Conservation (phyloP, 92 coral and sea anemone species). For the Actinostola sp. region DNA sequence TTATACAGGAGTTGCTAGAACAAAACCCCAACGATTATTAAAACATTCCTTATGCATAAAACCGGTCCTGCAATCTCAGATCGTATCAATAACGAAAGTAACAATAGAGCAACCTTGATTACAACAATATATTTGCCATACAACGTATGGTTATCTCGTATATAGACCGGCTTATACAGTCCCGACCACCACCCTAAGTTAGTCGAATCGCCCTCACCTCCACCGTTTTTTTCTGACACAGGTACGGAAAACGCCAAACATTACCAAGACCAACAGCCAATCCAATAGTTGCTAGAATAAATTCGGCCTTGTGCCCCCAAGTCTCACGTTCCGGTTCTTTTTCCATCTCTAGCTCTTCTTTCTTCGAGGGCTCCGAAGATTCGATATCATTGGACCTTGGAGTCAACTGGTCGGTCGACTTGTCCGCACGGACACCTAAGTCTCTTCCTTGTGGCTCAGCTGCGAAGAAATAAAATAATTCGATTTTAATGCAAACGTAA, state of each 20-base stretch:
- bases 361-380: conserved; percentile 51
- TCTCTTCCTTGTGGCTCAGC: conserved; percentile 31
- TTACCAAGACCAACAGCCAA: conserved; percentile 89
- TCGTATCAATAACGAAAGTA: too few relatives aligned
- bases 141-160: neutral
- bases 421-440: conserved; percentile 66
- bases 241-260: conserved; percentile 90
- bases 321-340: conserved; percentile 54
- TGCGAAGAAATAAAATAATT: neutral
- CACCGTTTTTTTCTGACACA: conserved; percentile 89
- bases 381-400: conserved; percentile 49
- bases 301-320: conserved; percentile 92
- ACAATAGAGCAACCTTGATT: too few relatives aligned
- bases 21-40: too few relatives aligned
- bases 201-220: too few relatives aligned
- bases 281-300: conserved; percentile 83
- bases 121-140: neutral
- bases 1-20: too few relatives aligned
- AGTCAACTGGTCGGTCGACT: conserved; percentile 78
- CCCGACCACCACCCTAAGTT: too few relatives aligned
- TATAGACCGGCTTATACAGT: neutral
- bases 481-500: too few relatives aligned
- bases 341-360: conserved; percentile 36
- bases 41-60: too few relatives aligned
- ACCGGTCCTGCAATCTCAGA: too few relatives aligned